Evolutionary conservation across 2,797 vertebrate species (phyloP).

Genomic region (Leptodactylus fallax): DNA sequence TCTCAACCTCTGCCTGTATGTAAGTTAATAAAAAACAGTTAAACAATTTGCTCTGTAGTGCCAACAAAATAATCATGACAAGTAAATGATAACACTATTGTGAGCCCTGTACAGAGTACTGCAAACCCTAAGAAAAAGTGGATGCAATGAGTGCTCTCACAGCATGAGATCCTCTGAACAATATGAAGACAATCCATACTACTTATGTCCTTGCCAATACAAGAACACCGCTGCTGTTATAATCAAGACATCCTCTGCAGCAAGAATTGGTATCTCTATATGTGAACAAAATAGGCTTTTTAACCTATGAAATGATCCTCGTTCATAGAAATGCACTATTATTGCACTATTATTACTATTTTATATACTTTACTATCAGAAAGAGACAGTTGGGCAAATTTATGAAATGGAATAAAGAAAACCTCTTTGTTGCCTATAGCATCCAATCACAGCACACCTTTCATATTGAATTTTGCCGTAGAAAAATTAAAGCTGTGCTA

Average conservation of each 20-base stretch:
- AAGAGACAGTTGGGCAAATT: too few species aligned
- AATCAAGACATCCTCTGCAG: slow-evolving; percentile 31
- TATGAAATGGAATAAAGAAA: too few species aligned
- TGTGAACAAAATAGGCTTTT: background rate
- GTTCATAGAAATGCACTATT: background rate
- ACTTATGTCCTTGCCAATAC: slow-evolving; percentile 9
- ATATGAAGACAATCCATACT: background rate
- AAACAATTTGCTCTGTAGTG: background rate
- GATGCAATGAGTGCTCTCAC: background rate
- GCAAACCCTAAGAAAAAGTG: background rate
- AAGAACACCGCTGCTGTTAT: slow-evolving; percentile 20
- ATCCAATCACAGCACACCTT: too few species aligned
- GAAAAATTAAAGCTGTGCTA: too few species aligned
- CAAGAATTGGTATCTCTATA: slow-evolving; percentile 5
- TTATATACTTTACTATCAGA: too few species aligned
- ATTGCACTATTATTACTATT: background rate
- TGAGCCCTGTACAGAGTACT: background rate
- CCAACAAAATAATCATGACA: background rate
- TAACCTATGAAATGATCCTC: background rate
- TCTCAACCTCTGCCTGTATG: slow-evolving; percentile 88
- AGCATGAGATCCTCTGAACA: background rate
- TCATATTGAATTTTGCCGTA: too few species aligned
- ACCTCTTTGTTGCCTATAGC: too few species aligned
- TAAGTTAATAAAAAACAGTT: background rate
- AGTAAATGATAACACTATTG: background rate